phyloP scores from a whole-genome alignment of 2,797 vertebrate genomes.

The Callimico goeldii region DNA sequence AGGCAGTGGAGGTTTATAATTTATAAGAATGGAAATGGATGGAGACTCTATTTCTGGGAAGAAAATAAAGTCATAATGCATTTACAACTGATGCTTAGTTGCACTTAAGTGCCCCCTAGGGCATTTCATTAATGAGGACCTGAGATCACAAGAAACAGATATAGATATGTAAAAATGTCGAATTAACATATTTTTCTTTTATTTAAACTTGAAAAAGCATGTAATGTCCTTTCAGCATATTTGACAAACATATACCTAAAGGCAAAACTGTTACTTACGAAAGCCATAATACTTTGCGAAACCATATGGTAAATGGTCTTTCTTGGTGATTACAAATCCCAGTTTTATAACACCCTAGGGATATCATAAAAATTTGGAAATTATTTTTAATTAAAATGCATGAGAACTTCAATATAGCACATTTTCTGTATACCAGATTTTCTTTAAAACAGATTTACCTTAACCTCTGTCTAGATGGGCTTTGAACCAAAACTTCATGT shows the following conservation, averaged over 20 bases:
- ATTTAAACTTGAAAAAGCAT: slow-evolving; percentile 32
- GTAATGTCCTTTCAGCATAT: slow-evolving; percentile 23
- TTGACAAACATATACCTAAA: slow-evolving; percentile 62
- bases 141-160: neutral
- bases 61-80: slow-evolving; percentile 68
- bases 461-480: neutral
- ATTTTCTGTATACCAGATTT: slow-evolving; percentile 17
- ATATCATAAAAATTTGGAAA: slow-evolving; percentile 63
- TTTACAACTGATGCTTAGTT: slow-evolving; percentile 40
- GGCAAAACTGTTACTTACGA: slow-evolving; percentile 50
- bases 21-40: slow-evolving; percentile 63
- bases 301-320: slow-evolving; percentile 65
- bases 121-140: slow-evolving; percentile 51
- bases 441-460: neutral
- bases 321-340: slow-evolving; percentile 53
- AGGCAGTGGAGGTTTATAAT: slow-evolving; percentile 65
- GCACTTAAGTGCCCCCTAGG: slow-evolving; percentile 2
- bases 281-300: slow-evolving; percentile 26
- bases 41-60: slow-evolving; percentile 35
- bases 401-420: neutral
- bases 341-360: slow-evolving; percentile 29
- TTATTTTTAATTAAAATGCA: slow-evolving; percentile 76
- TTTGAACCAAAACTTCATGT: neutral
- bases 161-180: slow-evolving; percentile 43
- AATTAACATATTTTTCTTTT: slow-evolving; percentile 43